Conservation (phyloP, 2,888 invertebrate species). For the Drosophila villosipedis region DNA sequence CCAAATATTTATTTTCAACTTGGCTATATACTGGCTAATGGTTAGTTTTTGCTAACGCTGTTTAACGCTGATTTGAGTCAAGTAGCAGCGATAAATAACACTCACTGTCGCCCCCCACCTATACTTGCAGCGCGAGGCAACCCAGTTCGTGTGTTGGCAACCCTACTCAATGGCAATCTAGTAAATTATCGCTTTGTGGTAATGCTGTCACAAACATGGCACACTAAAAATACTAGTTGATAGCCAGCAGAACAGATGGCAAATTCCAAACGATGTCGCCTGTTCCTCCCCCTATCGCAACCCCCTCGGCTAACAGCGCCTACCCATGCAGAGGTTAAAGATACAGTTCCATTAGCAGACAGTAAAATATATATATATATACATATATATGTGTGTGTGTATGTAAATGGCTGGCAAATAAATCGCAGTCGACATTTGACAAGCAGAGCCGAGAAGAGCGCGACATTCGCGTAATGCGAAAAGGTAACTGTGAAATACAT, state of each 20-base stretch:
- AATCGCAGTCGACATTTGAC: constrained; percentile 74
- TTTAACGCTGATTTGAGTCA: constrained; percentile 14
- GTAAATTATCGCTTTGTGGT: constrained; percentile 44
- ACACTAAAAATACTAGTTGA: constrained; percentile 38
- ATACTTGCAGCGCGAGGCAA: constrained; percentile 30
- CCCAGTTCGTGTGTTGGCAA: constrained; percentile 19
- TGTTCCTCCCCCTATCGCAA: no score
- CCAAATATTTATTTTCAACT: background rate
- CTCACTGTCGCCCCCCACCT: background rate
- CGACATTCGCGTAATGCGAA: constrained; percentile 68
- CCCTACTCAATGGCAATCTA: constrained; percentile 51
- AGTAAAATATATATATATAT: constrained; percentile 55
- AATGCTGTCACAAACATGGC: constrained; percentile 37
- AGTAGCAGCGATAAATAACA: constrained; percentile 45
- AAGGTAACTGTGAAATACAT: constrained; percentile 78
- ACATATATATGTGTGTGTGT: background rate
- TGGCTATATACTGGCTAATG: background rate
- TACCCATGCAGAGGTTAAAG: constrained; percentile 11
- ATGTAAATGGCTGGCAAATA: constrained; percentile 75
- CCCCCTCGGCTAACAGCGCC: background rate
- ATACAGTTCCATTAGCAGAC: constrained; percentile 66
- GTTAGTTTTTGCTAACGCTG: background rate
- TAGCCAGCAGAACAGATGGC: constrained; percentile 20
- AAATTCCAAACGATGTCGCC: background rate
- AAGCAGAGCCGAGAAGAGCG: constrained; percentile 42